Evolutionary conservation across 2,113 vertebrate genomes (phyloP).

Genomic region (Aldabrachelys gigantea): DNA sequence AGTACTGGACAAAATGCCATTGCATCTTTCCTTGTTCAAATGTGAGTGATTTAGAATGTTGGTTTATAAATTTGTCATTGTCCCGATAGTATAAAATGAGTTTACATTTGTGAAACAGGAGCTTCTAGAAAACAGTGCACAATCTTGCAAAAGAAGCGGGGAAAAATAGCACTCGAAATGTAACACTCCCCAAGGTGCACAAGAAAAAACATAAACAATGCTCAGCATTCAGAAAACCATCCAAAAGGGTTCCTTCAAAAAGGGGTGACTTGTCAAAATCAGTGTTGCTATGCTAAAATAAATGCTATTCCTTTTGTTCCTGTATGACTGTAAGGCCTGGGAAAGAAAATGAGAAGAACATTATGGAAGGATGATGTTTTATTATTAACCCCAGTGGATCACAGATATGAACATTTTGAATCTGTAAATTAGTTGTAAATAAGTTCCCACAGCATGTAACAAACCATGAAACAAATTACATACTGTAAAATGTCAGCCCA

Average conservation of each 20-base stretch:
- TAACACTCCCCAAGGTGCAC: background rate
- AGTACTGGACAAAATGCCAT: background rate
- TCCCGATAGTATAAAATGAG: conserved; percentile 5
- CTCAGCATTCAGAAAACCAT: conserved; percentile 3
- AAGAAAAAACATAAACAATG: conserved; percentile 8
- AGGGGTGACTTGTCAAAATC: background rate
- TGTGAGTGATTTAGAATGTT: conserved; percentile 7
- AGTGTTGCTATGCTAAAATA: background rate
- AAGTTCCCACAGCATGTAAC: background rate
- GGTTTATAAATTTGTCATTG: conserved; percentile 14
- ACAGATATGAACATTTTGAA: background rate
- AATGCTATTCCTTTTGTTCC: accelerated
- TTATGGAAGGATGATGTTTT: accelerated
- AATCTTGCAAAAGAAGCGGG: background rate
- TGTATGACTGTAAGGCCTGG: background rate
- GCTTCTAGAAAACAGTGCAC: conserved; percentile 8
- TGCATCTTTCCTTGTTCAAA: conserved; percentile 29
- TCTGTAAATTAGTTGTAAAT: conserved; percentile 21
- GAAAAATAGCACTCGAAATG: background rate
- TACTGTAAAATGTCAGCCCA: background rate
- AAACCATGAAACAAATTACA: background rate
- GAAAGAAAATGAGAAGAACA: background rate
- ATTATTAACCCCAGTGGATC: background rate
- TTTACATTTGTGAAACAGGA: conserved; percentile 40
- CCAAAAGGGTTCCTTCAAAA: background rate